Percentiles rank a stretch among this genome's conserved stretches.
These are phyloP conservation scores for Coracopsis vasa DNA, from an alignment of 2,113 vertebrate species.

Conservation along the genomic window DNA sequence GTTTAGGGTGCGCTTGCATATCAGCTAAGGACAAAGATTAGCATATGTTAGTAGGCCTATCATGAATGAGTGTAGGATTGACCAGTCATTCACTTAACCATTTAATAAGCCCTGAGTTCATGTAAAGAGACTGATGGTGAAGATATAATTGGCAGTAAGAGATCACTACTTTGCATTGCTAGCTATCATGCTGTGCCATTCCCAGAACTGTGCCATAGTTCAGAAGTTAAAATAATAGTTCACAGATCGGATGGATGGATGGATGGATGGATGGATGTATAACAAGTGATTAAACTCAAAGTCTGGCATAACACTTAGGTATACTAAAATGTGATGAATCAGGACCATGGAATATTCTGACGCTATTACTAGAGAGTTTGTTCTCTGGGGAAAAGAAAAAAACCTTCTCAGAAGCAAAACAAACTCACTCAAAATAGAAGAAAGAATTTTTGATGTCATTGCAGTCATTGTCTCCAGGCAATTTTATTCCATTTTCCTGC, in stretches of 20 bases:
- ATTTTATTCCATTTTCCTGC: not conserved
- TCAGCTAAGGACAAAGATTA: not conserved
- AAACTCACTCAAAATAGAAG: accelerated
- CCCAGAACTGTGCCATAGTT: not conserved
- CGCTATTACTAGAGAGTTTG: not conserved
- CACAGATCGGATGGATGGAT: not conserved
- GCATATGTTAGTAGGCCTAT: not conserved
- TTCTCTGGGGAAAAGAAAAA: not conserved
- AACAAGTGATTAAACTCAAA: not conserved
- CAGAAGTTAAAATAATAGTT: not conserved
- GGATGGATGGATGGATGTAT: not conserved
- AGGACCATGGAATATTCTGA: not conserved
- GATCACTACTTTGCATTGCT: not conserved
- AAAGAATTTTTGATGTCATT: not conserved
- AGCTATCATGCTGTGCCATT: not conserved
- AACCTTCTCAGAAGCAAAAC: not conserved
- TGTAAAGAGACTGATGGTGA: not conserved
- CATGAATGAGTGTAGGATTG: not conserved
- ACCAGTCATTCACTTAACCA: not conserved
- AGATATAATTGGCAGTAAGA: not conserved
- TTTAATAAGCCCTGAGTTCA: not conserved
- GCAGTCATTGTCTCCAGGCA: not conserved
- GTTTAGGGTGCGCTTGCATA: not conserved
- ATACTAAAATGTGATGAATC: not conserved
- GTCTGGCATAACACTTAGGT: not conserved